Evolutionary conservation across 1,140 invertebrate species (phyloP).

Genomic region (Drosophila watanabei): DNA sequence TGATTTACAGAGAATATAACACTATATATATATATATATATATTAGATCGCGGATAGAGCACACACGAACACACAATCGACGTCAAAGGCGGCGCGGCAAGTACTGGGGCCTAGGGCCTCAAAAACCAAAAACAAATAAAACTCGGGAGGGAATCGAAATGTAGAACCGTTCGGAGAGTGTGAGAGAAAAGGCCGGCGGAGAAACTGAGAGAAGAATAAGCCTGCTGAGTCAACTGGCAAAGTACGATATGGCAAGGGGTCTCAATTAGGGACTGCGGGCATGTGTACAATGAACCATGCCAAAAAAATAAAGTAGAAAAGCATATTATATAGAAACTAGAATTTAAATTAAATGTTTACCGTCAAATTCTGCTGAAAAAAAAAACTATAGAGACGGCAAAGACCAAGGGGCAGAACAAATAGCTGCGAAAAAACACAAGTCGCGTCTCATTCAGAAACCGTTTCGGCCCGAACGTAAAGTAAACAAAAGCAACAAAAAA

Average conservation of each 20-base stretch:
- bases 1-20: constrained; percentile 23
- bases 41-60: constrained; percentile 27
- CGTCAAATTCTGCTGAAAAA: constrained; percentile 64
- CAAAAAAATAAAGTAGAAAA: constrained; percentile 43
- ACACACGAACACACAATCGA: constrained; percentile 65
- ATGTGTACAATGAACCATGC: constrained; percentile 81
- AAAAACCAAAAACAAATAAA: constrained; percentile 44
- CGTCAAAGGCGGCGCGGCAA: constrained; percentile 53
- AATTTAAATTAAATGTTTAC: constrained; percentile 69
- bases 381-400: constrained; percentile 10
- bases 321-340: constrained; percentile 60
- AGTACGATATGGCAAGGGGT: constrained; percentile 43
- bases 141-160: constrained; percentile 18
- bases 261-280: constrained; percentile 36
- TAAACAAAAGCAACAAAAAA: constrained; percentile 48
- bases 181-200: constrained; percentile 19
- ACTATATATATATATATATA: constrained; percentile 11
- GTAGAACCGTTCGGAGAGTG: constrained; percentile 29
- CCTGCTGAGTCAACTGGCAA: constrained; percentile 40
- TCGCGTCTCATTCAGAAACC: constrained; percentile 50
- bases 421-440: constrained; percentile 62
- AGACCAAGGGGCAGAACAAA: constrained; percentile 18
- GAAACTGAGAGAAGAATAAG: constrained; percentile 23
- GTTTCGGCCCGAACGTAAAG: constrained; percentile 43
- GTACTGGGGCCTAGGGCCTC: constrained; percentile 65